Evolutionary conservation across 2,113 vertebrate species (phyloP).

Genomic region (Pollachius pollachius): DNA sequence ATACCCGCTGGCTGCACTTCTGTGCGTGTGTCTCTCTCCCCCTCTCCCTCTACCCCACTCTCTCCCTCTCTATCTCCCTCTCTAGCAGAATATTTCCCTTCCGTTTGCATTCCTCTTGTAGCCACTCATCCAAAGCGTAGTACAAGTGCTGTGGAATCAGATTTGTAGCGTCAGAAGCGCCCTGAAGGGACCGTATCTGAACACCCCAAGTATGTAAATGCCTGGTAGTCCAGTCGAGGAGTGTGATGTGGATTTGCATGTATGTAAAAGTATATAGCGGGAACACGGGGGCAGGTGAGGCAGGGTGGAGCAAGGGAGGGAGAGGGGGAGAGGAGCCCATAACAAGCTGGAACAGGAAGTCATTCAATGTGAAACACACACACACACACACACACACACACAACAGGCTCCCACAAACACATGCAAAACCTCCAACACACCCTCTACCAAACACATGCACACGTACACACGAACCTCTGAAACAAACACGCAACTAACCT

Average conservation of each 20-base stretch:
- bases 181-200: too few species aligned
- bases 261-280: neutral
- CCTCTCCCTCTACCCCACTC: neutral
- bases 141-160: too few species aligned
- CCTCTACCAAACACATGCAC: constrained; percentile 20
- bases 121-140: too few species aligned
- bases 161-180: too few species aligned
- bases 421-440: constrained; percentile 14
- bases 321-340: constrained; percentile 20
- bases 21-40: neutral
- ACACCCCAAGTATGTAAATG: too few species aligned
- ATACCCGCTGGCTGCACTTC: neutral
- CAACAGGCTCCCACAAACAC: constrained; percentile 22
- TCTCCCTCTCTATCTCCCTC: neutral
- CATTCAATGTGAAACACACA: constrained; percentile 49
- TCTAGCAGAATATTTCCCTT: neutral
- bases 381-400: constrained; percentile 37
- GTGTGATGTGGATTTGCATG: too few species aligned
- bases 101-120: too few species aligned
- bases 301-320: constrained; percentile 8
- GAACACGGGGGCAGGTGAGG: neutral
- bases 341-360: constrained; percentile 69
- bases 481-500: constrained; percentile 7
- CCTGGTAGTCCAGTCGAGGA: too few species aligned
- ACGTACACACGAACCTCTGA: constrained; percentile 26